Conservation (phyloP, 2,888 invertebrate genomes). For the Nemotelus pantherinus region DNA sequence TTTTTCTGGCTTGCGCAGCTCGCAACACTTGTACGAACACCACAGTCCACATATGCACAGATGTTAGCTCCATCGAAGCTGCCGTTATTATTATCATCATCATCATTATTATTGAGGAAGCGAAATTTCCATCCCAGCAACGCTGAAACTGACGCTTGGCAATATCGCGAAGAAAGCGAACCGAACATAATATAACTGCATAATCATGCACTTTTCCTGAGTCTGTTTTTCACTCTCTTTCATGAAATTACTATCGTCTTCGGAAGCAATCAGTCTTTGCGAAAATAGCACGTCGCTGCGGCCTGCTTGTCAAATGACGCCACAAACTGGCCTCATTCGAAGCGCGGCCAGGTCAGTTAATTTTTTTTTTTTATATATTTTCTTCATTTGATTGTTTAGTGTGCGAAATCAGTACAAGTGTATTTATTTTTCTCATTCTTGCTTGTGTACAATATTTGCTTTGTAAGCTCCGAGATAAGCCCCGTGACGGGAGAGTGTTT, state of each 20-base stretch:
- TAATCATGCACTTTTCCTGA: too few relatives aligned
- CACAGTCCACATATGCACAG: background rate
- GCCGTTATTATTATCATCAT: too few relatives aligned
- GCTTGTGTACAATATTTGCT: background rate
- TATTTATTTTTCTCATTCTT: background rate
- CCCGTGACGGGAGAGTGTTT: conserved; percentile 6
- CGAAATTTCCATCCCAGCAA: background rate
- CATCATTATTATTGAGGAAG: too few relatives aligned
- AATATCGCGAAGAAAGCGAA: background rate
- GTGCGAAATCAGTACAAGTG: conserved; percentile 19
- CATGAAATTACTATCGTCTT: background rate
- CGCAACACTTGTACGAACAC: background rate
- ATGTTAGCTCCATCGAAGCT: background rate
- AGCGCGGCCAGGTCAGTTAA: conserved; percentile 13
- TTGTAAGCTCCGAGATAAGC: conserved; percentile 24
- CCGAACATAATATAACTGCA: too few relatives aligned
- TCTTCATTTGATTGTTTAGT: conserved; percentile 13
- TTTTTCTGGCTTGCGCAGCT: conserved; percentile 17
- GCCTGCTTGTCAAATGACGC: background rate
- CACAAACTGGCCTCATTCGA: conserved; percentile 16
- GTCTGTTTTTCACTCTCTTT: background rate
- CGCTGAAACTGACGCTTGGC: background rate
- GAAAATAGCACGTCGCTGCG: background rate
- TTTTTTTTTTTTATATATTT: background rate
- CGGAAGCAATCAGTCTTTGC: background rate